A percentile compares a stretch with the other conserved stretches of the same genome.
phyloP scores from a whole-genome alignment of 2,113 vertebrate species.

The Saguinus imperator region DNA sequence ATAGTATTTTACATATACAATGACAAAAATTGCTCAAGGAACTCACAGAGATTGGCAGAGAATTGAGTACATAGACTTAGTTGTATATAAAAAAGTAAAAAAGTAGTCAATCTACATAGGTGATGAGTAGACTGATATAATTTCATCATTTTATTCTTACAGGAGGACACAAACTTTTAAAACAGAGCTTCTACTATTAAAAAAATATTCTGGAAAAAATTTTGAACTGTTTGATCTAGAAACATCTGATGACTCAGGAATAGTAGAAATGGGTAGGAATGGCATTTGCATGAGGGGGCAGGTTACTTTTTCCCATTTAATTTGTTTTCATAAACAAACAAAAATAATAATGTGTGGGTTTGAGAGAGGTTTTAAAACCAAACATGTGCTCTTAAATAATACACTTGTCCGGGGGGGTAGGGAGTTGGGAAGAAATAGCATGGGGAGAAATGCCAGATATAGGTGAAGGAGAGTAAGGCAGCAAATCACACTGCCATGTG shows the following conservation, averaged over 20 bases:
- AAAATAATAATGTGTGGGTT: neutral
- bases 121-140: neutral
- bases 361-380: neutral
- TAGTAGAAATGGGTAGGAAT: neutral
- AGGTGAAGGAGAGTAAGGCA: too few species aligned
- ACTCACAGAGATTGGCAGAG: neutral
- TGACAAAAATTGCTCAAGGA: too few species aligned
- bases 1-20: neutral
- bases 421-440: too few species aligned
- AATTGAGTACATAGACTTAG: neutral
- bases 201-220: neutral
- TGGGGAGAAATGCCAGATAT: too few species aligned
- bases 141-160: neutral
- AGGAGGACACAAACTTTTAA: too few species aligned
- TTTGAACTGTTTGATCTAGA: neutral
- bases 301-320: neutral
- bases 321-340: neutral
- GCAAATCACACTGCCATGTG: too few species aligned
- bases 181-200: neutral
- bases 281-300: neutral
- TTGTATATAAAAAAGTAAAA: neutral
- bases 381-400: neutral
- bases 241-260: neutral
- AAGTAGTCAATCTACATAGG: neutral
- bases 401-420: too few species aligned